Conservation (phyloP, 2,888 invertebrate species). For the Phalera bucephala region DNA sequence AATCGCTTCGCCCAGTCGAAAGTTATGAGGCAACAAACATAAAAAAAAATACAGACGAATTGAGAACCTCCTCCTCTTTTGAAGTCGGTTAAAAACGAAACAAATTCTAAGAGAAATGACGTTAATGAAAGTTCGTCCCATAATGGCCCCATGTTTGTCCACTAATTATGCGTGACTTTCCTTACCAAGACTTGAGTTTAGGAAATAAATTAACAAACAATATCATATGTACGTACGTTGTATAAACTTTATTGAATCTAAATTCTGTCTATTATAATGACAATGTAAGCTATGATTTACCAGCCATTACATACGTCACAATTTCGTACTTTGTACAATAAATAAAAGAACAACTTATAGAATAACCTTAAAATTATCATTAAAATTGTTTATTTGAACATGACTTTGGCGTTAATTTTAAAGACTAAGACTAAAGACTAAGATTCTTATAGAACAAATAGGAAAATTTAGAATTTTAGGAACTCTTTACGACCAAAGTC, state of each 20-base stretch:
- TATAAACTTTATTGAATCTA: constrained; percentile 43
- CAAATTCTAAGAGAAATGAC: too few relatives aligned
- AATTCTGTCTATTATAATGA: constrained; percentile 33
- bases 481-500: constrained; percentile 41
- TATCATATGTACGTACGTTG: constrained; percentile 3
- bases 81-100: too few relatives aligned
- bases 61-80: too few relatives aligned
- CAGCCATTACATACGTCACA: constrained; percentile 13
- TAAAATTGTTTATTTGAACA: constrained; percentile 34
- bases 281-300: constrained; percentile 13
- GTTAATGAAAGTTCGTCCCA: too few relatives aligned
- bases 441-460: constrained; percentile 16
- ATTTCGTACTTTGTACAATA: constrained; percentile 71
- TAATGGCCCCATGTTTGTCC: too few relatives aligned
- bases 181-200: too few relatives aligned
- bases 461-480: constrained; percentile 46
- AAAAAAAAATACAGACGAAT: too few relatives aligned
- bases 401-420: constrained; percentile 44
- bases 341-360: constrained; percentile 48
- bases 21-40: too few relatives aligned
- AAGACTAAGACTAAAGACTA: constrained; percentile 27
- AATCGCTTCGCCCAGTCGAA: too few relatives aligned
- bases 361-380: constrained; percentile 28
- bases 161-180: too few relatives aligned
- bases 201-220: too few relatives aligned